Conservation (phyloP, 2,113 vertebrate species). For the Salvelinus namaycush region DNA sequence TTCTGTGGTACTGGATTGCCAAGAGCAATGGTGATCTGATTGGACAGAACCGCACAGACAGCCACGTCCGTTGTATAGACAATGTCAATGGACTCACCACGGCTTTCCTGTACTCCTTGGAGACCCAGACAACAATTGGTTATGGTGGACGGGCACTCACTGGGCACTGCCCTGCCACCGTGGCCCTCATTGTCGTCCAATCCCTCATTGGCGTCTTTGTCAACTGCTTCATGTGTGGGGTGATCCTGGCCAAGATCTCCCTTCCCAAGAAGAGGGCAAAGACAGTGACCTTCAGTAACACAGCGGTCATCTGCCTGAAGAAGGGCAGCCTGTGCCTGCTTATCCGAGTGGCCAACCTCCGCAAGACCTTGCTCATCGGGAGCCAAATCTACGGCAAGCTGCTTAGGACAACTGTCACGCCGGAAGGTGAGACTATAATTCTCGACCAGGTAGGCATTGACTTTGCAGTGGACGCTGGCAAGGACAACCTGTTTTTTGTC, state of each 20-base stretch:
- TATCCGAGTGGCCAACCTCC: constrained; percentile 91
- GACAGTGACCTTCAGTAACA: constrained; percentile 89
- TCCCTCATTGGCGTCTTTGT: constrained; percentile 90
- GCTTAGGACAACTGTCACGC: constrained; percentile 81
- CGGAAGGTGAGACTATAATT: constrained; percentile 86
- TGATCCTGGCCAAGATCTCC: constrained; percentile 93
- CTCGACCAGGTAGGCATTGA: constrained; percentile 91
- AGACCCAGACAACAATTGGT: constrained; percentile 96
- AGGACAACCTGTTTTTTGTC: constrained; percentile 93
- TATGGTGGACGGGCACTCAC: constrained; percentile 92
- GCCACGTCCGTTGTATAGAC: constrained; percentile 86
- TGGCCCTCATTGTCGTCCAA: constrained; percentile 87
- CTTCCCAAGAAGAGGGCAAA: constrained; percentile 90
- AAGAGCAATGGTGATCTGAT: constrained; percentile 85
- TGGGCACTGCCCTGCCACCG: constrained; percentile 85
- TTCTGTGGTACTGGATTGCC: constrained; percentile 92
- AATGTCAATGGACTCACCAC: constrained; percentile 89
- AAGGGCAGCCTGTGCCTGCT: constrained; percentile 86
- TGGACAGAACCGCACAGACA: constrained; percentile 72
- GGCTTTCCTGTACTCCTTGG: constrained; percentile 93
- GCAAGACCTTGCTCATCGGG: constrained; percentile 90
- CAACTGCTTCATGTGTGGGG: constrained; percentile 95
- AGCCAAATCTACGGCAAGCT: constrained; percentile 95
- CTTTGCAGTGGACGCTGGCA: constrained; percentile 89
- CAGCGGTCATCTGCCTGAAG: constrained; percentile 84